These are phyloP conservation scores for Meriones unguiculatus DNA, from an alignment of 2,113 vertebrate species.

Conservation along the genomic window DNA sequence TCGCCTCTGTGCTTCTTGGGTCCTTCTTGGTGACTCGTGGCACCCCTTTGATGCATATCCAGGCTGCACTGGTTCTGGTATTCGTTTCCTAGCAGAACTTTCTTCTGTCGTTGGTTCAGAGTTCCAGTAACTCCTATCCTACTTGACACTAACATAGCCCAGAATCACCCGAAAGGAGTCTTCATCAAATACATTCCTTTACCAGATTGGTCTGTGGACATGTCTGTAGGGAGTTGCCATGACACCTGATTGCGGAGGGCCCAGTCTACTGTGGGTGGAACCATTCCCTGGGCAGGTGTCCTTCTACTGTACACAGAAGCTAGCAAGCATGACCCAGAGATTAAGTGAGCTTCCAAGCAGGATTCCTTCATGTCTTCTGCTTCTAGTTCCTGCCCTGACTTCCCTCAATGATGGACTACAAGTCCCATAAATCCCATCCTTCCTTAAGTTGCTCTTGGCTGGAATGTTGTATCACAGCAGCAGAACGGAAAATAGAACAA, in stretches of 20 bases:
- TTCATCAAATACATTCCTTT: neutral
- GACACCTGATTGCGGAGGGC: neutral
- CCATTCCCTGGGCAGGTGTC: too few species aligned
- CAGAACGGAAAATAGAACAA: neutral
- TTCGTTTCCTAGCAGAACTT: neutral
- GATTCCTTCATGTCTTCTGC: neutral
- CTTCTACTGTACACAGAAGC: neutral
- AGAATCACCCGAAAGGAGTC: neutral
- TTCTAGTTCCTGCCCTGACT: too few species aligned
- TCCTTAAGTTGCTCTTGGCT: neutral
- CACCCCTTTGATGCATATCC: neutral
- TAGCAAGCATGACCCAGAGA: neutral
- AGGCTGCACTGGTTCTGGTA: neutral
- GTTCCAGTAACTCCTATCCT: neutral
- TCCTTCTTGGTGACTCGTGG: neutral
- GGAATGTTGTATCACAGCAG: neutral
- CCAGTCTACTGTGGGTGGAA: neutral
- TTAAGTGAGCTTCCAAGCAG: neutral
- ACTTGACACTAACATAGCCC: neutral
- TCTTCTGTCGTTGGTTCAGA: neutral
- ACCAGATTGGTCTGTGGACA: neutral
- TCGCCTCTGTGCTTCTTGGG: neutral
- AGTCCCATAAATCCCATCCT: neutral
- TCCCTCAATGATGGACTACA: neutral
- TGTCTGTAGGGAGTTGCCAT: too few species aligned